Evolutionary conservation across 2,888 invertebrate species (phyloP).

Genomic region (Amphimallon solstitiale): DNA sequence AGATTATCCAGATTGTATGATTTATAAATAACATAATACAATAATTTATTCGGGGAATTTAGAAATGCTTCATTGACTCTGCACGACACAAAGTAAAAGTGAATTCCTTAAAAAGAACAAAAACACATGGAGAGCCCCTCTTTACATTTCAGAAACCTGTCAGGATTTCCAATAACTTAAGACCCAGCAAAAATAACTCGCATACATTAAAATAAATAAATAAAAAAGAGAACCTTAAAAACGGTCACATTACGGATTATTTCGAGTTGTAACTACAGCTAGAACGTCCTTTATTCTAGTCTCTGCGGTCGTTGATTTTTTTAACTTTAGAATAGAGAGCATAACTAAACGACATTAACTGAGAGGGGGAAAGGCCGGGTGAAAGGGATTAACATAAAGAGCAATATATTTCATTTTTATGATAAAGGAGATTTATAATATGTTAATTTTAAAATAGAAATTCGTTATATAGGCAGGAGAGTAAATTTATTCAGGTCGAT

Average conservation of each 20-base stretch:
- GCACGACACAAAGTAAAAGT: not conserved
- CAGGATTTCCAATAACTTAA: no score
- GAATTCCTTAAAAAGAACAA: not conserved
- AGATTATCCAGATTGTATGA: not conserved
- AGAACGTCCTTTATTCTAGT: not conserved
- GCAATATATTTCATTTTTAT: constrained; percentile 48
- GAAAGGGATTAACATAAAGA: constrained; percentile 41
- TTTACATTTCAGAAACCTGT: not conserved
- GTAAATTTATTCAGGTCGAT: constrained; percentile 55
- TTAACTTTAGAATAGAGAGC: no score
- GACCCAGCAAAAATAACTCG: not conserved
- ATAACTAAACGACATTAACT: not conserved
- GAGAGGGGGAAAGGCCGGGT: not conserved
- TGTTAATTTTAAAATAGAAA: constrained; percentile 60
- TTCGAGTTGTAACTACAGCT: not conserved
- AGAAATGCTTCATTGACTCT: not conserved
- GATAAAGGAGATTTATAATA: constrained; percentile 52
- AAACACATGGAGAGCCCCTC: not conserved
- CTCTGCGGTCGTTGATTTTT: no score
- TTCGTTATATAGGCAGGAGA: constrained; percentile 57
- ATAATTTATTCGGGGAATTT: not conserved
- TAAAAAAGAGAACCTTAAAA: constrained; percentile 1
- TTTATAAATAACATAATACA: not conserved
- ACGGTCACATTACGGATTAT: not conserved
- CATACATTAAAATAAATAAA: not conserved